Conservation (phyloP, 37 sponge, comb jelly and placozoan genomes). For the Aphrocallistes beatrix region DNA sequence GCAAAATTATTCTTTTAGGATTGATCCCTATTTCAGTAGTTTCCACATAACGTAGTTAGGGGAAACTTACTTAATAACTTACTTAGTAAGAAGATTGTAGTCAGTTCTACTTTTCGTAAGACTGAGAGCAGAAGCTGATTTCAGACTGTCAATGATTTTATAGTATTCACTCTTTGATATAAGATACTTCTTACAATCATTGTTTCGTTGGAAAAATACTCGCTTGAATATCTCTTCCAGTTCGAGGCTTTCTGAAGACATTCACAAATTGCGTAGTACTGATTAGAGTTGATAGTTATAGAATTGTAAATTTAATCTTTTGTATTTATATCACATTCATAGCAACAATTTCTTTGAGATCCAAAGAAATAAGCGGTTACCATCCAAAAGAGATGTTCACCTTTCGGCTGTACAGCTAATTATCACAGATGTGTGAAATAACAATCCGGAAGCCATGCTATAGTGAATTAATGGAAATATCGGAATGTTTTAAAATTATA, state of each 20-base stretch:
- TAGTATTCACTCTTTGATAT: background rate
- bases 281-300: background rate
- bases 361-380: background rate
- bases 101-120: background rate
- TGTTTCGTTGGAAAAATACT: background rate
- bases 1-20: background rate
- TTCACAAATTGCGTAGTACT: background rate
- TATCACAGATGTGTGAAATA: no score
- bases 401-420: no score
- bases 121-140: background rate
- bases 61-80: background rate
- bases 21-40: background rate
- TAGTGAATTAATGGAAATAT: no score
- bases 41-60: background rate
- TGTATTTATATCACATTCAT: slow-evolving; percentile 6
- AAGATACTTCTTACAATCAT: background rate
- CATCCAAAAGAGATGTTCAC: slow-evolving; percentile 1
- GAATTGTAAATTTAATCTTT: background rate
- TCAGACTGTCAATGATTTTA: slow-evolving; percentile 11
- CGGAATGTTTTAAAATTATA: no score
- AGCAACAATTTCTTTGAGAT: background rate
- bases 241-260: slow-evolving; percentile 11
- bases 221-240: slow-evolving; percentile 19
- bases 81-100: background rate
- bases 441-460: no score